Conservation (phyloP, 2,888 invertebrate genomes). For the Arenicola marina region DNA sequence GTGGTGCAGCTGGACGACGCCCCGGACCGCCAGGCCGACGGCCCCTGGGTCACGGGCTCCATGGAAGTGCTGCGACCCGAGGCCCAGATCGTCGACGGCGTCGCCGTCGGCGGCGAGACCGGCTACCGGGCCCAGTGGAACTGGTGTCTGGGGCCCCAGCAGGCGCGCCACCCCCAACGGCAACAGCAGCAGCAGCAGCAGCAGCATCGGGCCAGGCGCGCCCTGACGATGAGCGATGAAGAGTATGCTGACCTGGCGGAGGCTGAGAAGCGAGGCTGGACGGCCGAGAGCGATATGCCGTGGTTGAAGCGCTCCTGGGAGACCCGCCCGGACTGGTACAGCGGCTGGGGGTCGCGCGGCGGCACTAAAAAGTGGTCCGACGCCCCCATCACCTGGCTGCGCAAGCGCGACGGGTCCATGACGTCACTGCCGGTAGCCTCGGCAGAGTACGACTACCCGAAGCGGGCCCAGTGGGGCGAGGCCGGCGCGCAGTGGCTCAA, state of each 20-base stretch:
- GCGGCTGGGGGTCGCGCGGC: neutral
- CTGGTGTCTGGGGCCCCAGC: no score
- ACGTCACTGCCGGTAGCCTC: slow-evolving; percentile 16
- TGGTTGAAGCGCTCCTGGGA: slow-evolving; percentile 19
- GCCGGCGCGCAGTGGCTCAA: slow-evolving; percentile 15
- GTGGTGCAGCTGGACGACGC: no score
- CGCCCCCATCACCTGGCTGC: slow-evolving; percentile 16
- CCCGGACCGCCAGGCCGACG: no score
- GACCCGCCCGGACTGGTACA: neutral
- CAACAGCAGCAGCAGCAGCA: no score
- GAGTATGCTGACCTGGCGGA: neutral
- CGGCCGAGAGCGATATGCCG: slow-evolving; percentile 15
- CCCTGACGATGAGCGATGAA: slow-evolving; percentile 3
- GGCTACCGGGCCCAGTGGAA: no score
- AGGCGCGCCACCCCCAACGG: no score
- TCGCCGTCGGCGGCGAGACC: no score
- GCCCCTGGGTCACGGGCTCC: no score
- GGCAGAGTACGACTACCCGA: slow-evolving; percentile 10
- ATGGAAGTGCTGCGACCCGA: no score
- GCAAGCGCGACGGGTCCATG: slow-evolving; percentile 13
- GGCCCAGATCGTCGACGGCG: no score
- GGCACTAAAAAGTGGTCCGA: slow-evolving; percentile 15
- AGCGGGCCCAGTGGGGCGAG: slow-evolving; percentile 11
- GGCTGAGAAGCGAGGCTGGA: slow-evolving; percentile 15
- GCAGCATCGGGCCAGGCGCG: no score